Evolutionary conservation across 2,888 invertebrate species (phyloP).

Genomic region (Lithophane socia): DNA sequence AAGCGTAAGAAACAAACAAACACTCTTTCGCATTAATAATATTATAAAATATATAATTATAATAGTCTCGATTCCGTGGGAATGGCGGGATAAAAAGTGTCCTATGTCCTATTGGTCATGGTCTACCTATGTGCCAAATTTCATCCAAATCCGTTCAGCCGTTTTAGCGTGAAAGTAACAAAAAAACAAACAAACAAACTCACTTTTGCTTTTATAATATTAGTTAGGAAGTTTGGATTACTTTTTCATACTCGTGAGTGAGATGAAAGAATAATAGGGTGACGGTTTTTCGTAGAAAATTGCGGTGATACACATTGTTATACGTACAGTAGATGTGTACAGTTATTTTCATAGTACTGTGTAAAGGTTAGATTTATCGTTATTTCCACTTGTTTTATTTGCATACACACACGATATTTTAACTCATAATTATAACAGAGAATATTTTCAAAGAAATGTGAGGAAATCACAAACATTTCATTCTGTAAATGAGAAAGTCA

Average conservation of each 20-base stretch:
- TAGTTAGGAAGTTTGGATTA: background rate
- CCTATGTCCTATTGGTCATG: too few relatives aligned
- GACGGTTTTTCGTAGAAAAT: background rate
- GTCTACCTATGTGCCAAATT: too few relatives aligned
- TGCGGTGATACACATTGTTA: background rate
- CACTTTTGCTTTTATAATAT: too few relatives aligned
- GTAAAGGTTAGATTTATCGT: background rate
- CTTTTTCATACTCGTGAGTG: background rate
- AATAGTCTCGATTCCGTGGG: too few relatives aligned
- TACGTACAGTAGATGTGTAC: background rate
- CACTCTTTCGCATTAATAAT: too few relatives aligned
- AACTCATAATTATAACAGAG: background rate
- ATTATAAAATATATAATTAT: too few relatives aligned
- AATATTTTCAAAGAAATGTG: background rate
- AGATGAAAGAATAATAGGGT: constrained; percentile 14
- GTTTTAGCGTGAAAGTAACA: too few relatives aligned
- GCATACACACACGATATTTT: background rate
- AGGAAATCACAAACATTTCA: background rate
- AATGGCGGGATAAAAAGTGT: too few relatives aligned
- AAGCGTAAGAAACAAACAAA: too few relatives aligned
- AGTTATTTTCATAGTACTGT: background rate
- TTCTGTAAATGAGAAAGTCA: background rate
- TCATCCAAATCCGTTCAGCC: too few relatives aligned
- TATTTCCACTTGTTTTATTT: background rate
- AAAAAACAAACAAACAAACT: too few relatives aligned